A percentile compares a stretch with the other conserved stretches of the same genome.
Evolutionary conservation across 2,797 vertebrate species (phyloP).

Genomic region (Gephyroberyx darwinii): DNA sequence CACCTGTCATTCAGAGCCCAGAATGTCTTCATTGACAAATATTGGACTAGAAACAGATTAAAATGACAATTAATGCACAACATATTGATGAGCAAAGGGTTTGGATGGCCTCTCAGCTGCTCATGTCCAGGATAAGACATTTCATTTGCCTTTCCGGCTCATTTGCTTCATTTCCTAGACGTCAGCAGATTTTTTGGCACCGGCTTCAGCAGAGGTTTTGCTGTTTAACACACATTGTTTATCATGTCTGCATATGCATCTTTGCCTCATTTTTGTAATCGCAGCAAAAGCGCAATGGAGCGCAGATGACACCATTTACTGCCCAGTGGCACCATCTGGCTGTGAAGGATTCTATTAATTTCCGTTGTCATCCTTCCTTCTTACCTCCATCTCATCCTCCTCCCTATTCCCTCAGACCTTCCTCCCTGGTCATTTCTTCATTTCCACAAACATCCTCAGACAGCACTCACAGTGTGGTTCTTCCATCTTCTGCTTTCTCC

Average conservation of each 20-base stretch:
- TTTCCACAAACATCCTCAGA: slow-evolving; percentile 59
- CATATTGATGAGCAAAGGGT: slow-evolving; percentile 23
- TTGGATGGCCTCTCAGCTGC: slow-evolving; percentile 37
- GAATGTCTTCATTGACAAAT: slow-evolving; percentile 1
- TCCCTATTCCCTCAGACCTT: slow-evolving; percentile 34
- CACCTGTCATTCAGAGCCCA: too few species aligned
- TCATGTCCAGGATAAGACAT: slow-evolving; percentile 49
- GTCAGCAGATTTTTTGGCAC: slow-evolving; percentile 61
- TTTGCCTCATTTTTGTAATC: slow-evolving; percentile 51
- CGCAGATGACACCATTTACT: slow-evolving; percentile 62
- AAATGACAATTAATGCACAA: slow-evolving; percentile 21
- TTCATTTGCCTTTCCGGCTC: slow-evolving; percentile 64
- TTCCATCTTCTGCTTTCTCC: slow-evolving; percentile 22
- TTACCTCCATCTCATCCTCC: slow-evolving; percentile 44
- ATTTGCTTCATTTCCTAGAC: slow-evolving; percentile 60
- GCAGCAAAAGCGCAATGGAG: slow-evolving; percentile 51
- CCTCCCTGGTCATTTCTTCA: slow-evolving; percentile 18
- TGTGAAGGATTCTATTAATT: slow-evolving; percentile 55
- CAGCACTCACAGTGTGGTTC: slow-evolving; percentile 53
- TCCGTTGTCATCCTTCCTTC: slow-evolving; percentile 33
- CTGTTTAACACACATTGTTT: slow-evolving; percentile 53
- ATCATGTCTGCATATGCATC: slow-evolving; percentile 55
- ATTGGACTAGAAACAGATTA: background rate
- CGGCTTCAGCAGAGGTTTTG: slow-evolving; percentile 47
- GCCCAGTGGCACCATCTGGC: slow-evolving; percentile 77